Evolutionary conservation across 2,888 invertebrate species (phyloP).

Genomic region (Hemithea aestivaria): DNA sequence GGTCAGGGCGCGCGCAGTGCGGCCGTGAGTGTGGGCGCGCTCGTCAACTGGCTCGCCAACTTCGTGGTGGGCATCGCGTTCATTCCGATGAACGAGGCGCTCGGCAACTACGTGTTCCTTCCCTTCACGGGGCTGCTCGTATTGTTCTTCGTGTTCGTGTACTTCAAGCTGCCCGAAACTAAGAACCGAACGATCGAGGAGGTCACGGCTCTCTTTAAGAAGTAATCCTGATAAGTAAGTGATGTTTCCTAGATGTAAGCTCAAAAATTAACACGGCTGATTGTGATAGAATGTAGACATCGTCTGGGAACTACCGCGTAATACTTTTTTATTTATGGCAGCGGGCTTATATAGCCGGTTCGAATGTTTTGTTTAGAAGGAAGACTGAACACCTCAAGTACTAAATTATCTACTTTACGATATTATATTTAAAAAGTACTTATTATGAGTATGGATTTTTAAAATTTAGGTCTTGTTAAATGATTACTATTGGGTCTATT

Average conservation of each 20-base stretch:
- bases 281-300: slow-evolving; percentile 38
- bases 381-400: slow-evolving; percentile 56
- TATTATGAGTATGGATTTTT: slow-evolving; percentile 31
- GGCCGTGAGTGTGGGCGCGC: slow-evolving; percentile 71
- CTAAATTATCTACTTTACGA: slow-evolving; percentile 39
- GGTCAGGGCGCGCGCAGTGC: slow-evolving; percentile 71
- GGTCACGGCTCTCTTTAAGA: slow-evolving; percentile 72
- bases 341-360: slow-evolving; percentile 26
- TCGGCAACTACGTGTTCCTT: slow-evolving; percentile 67
- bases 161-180: slow-evolving; percentile 71
- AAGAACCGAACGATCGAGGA: slow-evolving; percentile 74
- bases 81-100: slow-evolving; percentile 53
- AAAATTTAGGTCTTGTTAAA: too few species aligned
- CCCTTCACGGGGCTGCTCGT: slow-evolving; percentile 67
- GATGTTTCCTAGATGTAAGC: slow-evolving; percentile 49
- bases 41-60: slow-evolving; percentile 75
- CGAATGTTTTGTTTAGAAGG: slow-evolving; percentile 37
- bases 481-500: too few species aligned
- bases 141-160: slow-evolving; percentile 68
- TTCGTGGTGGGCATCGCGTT: slow-evolving; percentile 73
- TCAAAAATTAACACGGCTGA: slow-evolving; percentile 46
- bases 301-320: too few species aligned
- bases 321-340: too few species aligned
- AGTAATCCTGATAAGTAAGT: slow-evolving; percentile 38
- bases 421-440: slow-evolving; percentile 54